phyloP scores from a whole-genome alignment of 2,888 invertebrate genomes.

The Agonum fuliginosum region DNA sequence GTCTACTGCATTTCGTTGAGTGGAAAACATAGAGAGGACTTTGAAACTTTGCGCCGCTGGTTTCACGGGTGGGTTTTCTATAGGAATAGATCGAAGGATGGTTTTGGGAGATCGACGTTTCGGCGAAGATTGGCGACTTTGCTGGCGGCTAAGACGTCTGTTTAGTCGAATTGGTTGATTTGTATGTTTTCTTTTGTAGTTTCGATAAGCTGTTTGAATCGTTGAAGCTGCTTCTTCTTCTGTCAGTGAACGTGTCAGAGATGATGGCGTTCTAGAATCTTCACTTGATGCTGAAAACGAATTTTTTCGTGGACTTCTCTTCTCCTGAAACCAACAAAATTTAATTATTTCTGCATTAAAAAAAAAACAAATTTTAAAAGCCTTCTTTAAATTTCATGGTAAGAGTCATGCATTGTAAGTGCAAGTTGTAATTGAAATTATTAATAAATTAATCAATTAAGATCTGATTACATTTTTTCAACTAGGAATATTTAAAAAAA shows the following conservation, averaged over 20 bases:
- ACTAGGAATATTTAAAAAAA: background rate
- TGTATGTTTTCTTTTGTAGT: conserved; percentile 65
- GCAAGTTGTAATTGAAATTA: conserved; percentile 61
- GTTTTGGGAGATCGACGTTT: conserved; percentile 62
- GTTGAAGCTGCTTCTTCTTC: conserved; percentile 69
- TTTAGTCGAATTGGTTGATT: background rate
- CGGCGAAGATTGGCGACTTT: background rate
- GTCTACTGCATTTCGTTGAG: background rate
- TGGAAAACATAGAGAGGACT: conserved; percentile 60
- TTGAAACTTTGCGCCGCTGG: conserved; percentile 62
- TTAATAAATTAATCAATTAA: background rate
- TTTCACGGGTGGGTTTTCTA: conserved; percentile 69
- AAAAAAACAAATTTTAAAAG: too few relatives aligned
- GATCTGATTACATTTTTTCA: conserved; percentile 25
- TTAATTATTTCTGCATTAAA: background rate
- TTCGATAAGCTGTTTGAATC: conserved; percentile 69
- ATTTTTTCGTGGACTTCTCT: conserved; percentile 19
- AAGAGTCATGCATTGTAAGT: conserved; percentile 73
- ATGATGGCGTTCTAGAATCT: background rate
- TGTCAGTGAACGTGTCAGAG: conserved; percentile 10
- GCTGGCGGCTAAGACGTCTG: background rate
- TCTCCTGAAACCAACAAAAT: conserved; percentile 56
- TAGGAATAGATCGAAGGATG: conserved; percentile 64
- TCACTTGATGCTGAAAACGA: conserved; percentile 2
- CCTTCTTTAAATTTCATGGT: conserved; percentile 68